phyloP scores from a whole-genome alignment of 2,797 vertebrate species.

The Coranthus polyacanthus region DNA sequence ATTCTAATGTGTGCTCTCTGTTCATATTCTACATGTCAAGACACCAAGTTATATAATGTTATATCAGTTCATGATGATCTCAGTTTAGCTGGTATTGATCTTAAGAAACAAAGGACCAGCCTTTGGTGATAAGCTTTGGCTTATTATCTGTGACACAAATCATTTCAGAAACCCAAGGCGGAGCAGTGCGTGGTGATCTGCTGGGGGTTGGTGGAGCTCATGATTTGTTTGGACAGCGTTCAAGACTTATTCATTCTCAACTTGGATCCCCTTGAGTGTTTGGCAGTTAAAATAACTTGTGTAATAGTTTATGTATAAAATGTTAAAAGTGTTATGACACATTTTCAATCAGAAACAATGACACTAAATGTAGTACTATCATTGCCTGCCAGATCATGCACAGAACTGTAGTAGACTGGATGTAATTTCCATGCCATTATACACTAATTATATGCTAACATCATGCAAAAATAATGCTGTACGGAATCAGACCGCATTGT shows the following conservation, averaged over 20 bases:
- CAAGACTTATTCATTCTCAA: conserved; percentile 20
- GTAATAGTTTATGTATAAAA: neutral
- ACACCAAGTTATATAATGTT: conserved; percentile 8
- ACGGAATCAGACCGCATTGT: conserved; percentile 17
- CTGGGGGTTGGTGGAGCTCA: conserved; percentile 32
- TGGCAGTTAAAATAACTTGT: neutral
- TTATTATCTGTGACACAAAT: conserved; percentile 51
- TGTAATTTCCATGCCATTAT: conserved; percentile 7
- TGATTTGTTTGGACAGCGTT: conserved; percentile 44
- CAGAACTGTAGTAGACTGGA: neutral
- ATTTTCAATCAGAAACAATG: neutral
- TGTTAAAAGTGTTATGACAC: neutral
- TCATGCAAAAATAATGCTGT: conserved; percentile 10
- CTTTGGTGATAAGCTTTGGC: conserved; percentile 23
- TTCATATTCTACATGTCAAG: conserved; percentile 13
- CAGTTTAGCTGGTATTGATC: conserved; percentile 32
- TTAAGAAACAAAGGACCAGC: conserved; percentile 31
- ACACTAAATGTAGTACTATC: neutral
- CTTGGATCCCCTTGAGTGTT: conserved; percentile 11
- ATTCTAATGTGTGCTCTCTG: neutral
- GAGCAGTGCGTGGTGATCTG: conserved; percentile 26
- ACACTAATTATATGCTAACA: conserved; percentile 13
- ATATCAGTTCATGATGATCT: conserved; percentile 28
- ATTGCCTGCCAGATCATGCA: neutral
- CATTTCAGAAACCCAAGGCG: conserved; percentile 34